A percentile compares a stretch with the other conserved stretches of the same genome.
Conservation (phyloP, 2,888 invertebrate species). For the Pristionchus maxplancki region DNA sequence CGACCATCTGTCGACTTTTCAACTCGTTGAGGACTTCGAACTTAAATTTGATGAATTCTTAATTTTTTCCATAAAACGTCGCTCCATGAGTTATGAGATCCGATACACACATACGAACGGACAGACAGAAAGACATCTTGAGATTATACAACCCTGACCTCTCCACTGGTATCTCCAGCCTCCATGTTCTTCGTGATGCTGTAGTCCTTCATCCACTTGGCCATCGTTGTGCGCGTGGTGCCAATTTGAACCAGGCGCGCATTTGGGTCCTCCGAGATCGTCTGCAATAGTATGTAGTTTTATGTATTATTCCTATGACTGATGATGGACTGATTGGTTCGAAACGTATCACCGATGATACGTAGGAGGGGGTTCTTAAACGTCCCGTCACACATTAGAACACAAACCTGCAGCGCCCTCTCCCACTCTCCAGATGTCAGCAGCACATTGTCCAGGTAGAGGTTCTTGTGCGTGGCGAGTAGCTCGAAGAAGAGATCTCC, state of each 20-base stretch:
- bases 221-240: background rate
- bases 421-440: background rate
- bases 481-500: background rate
- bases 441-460: background rate
- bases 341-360: background rate
- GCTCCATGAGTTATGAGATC: too few relatives aligned
- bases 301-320: background rate
- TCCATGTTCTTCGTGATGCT: background rate
- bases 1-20: background rate
- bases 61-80: too few relatives aligned
- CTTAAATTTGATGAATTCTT: background rate
- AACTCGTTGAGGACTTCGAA: background rate
- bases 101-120: too few relatives aligned
- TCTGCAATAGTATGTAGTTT: background rate
- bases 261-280: background rate
- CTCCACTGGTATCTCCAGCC: background rate
- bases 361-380: too few relatives aligned
- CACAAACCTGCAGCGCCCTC: background rate
- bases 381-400: too few relatives aligned
- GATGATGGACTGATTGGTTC: background rate
- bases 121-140: too few relatives aligned
- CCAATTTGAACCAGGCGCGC: background rate
- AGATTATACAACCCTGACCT: too few relatives aligned
- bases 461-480: background rate
- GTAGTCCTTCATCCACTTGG: background rate